Evolutionary conservation across 30 jellyfish, hydroid and myxozoan species (phyloP), one percentile per base, ranked within the genome.

Genomic region (Calvadosia cruxmelitensis): DNA sequence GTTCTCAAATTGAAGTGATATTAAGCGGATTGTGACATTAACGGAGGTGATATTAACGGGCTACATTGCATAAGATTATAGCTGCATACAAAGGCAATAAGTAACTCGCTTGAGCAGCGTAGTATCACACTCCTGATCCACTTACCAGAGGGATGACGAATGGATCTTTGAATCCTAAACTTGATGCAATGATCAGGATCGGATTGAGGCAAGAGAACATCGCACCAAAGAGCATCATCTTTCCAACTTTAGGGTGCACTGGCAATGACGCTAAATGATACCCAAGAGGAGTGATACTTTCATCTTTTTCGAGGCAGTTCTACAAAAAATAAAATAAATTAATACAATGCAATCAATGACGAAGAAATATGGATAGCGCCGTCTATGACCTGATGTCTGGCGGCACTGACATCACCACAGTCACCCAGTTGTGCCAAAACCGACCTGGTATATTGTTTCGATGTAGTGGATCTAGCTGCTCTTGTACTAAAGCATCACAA

Each of bases 141-240:
- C 86, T 77, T 65, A 84, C 95, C 86, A 84, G 49, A 0, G 95
- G 95, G 25, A 78, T 78, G 63, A 76, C 33, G 51, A 84, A 84
- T 0, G 95, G 95, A 65, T 78, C 93, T 42, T 84, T 84, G 76
- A 84, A 84, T 10, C 88, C 95, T 20, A 84, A 84, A 42, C 93
- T 77, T 0, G 93, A 82, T 15, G 93, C 95, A 57, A 84, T 70
- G 0, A 86, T 84, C 30, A 84, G 72, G n/a, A 84, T 81, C 27
- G 95, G 95, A 52, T 84, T 93, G 24, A 84, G 89, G 62, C 95
- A 84, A 0, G 95, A 84, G 81, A 84, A 84, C 12, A 84, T 84
- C n/a, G 95, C 93, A 25, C 93, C 95, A 53, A 78, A 84, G 34
- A 78, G 77, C 16, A 84, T 84, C 93, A 84, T 77, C 62, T 80